A percentile compares a stretch with the other conserved stretches of the same genome.
phyloP scores from a whole-genome alignment of 2,888 invertebrate genomes.

The Phortica okadai region DNA sequence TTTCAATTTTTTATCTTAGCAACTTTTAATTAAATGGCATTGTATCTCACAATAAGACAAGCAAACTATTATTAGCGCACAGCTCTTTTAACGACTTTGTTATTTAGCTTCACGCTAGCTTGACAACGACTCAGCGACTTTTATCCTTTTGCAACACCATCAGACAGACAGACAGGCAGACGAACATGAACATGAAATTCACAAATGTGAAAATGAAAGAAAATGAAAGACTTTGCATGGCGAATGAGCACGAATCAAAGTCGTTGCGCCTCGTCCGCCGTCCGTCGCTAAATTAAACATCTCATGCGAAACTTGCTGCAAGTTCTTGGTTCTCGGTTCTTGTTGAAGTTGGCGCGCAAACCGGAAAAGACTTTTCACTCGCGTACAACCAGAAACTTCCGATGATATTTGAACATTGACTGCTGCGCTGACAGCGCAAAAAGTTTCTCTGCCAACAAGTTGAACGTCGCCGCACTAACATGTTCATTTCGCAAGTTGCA shows the following conservation, averaged over 20 bases:
- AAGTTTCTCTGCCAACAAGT: neutral
- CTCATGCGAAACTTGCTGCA: neutral
- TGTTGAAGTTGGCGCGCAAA: neutral
- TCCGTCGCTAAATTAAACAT: neutral
- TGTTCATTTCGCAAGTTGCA: neutral
- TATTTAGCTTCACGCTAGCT: too few relatives aligned
- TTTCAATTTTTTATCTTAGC: too few relatives aligned
- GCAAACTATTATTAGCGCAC: too few relatives aligned
- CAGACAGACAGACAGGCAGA: too few relatives aligned
- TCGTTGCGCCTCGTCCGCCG: neutral
- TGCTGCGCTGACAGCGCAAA: neutral
- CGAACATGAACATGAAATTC: too few relatives aligned
- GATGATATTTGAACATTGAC: slow-evolving; percentile 31
- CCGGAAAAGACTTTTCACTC: slow-evolving; percentile 52
- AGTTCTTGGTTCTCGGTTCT: neutral
- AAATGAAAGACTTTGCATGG: neutral
- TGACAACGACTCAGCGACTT: too few relatives aligned
- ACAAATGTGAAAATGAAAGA: too few relatives aligned
- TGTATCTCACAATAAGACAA: too few relatives aligned
- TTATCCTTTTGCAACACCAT: too few relatives aligned
- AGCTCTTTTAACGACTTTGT: too few relatives aligned
- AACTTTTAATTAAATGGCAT: neutral
- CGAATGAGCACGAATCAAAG: neutral
- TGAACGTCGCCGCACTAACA: neutral
- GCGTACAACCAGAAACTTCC: slow-evolving; percentile 61